These are phyloP conservation scores for Heliangelus exortis DNA, from an alignment of 2,797 vertebrate genomes.

Conservation along the genomic window DNA sequence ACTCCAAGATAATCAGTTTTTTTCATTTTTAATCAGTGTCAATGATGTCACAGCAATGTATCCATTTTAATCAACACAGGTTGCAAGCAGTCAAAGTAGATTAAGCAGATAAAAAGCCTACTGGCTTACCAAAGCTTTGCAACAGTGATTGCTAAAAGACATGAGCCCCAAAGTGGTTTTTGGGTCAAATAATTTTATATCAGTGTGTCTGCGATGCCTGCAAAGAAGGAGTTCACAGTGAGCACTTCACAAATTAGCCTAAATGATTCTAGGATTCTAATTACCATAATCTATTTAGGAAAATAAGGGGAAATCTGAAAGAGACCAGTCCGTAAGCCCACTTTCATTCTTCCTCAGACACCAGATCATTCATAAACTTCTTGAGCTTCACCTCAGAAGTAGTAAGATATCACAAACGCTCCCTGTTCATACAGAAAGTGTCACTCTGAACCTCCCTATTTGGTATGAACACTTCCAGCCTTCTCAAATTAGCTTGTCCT, in stretches of 20 bases:
- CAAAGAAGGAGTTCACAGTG: background rate
- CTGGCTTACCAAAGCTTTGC: constrained; percentile 32
- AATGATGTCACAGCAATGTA: constrained; percentile 44
- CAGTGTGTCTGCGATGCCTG: background rate
- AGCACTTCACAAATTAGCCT: background rate
- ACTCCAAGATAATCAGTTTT: constrained; percentile 13
- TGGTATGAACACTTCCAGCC: background rate
- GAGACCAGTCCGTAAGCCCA: background rate
- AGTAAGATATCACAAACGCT: background rate
- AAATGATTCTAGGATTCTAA: background rate
- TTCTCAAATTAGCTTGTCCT: background rate
- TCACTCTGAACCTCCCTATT: background rate
- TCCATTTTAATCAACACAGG: constrained; percentile 42
- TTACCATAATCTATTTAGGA: background rate
- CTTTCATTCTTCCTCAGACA: background rate
- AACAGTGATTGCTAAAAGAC: background rate
- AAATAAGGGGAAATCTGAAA: background rate
- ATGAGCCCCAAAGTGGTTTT: background rate
- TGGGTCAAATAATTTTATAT: background rate
- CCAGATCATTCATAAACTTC: background rate
- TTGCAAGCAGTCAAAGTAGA: constrained; percentile 41
- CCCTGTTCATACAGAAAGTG: background rate
- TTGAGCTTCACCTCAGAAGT: background rate
- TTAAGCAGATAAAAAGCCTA: constrained; percentile 48
- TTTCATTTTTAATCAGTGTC: constrained; percentile 46